Percentiles rank a stretch among this genome's conserved stretches.
phyloP scores from a whole-genome alignment of 2,888 invertebrate species.

The Aromia moschata region DNA sequence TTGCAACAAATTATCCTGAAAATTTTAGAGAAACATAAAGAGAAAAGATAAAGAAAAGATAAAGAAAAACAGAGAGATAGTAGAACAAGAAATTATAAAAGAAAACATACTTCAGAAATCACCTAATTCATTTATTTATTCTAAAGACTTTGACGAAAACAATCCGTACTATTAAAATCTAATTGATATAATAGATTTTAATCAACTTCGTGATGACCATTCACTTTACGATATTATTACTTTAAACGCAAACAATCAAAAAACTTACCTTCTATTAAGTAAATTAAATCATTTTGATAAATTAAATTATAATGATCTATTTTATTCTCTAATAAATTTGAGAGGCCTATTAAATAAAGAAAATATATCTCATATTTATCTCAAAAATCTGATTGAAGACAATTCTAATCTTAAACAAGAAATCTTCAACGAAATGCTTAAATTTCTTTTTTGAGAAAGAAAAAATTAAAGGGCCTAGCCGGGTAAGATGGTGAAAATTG shows the following conservation, averaged over 20 bases:
- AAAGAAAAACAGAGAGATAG: conserved; percentile 22
- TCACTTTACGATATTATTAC: no score
- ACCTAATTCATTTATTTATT: conserved; percentile 28
- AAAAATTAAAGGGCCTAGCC: no score
- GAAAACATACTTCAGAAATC: conserved; percentile 24
- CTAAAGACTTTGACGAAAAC: conserved; percentile 32
- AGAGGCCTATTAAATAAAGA: no score
- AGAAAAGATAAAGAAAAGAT: conserved; percentile 26
- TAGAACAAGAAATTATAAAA: conserved; percentile 25
- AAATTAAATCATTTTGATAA: no score
- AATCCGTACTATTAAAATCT: conserved; percentile 26
- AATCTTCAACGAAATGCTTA: neutral
- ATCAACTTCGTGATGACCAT: no score
- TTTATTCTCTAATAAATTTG: no score
- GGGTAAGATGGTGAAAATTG: no score
- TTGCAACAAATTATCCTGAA: neutral
- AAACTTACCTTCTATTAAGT: no score
- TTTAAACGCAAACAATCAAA: no score
- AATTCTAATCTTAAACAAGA: neutral
- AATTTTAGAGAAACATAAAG: neutral
- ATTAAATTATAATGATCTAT: no score
- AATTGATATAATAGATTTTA: conserved; percentile 17
- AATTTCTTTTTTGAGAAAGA: neutral
- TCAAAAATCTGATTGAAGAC: neutral
- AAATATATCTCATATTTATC: no score